A percentile compares a stretch with the other conserved stretches of the same genome.
Conservation (phyloP, 2,797 vertebrate species). For the Eleutherodactylus coqui region DNA sequence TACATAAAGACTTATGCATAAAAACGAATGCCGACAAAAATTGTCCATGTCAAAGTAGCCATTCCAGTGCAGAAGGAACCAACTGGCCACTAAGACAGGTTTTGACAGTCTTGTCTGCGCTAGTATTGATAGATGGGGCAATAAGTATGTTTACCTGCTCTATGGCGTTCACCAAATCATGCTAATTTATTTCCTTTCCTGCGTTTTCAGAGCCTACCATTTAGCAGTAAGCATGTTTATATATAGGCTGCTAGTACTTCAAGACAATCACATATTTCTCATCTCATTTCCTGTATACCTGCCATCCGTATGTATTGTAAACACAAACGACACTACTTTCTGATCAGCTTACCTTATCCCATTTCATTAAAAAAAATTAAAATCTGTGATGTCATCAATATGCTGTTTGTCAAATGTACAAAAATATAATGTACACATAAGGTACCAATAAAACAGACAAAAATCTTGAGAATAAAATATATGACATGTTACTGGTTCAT, state of each 20-base stretch:
- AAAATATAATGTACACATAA: slow-evolving; percentile 21
- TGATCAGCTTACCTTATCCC: not conserved
- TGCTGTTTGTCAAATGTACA: slow-evolving; percentile 2
- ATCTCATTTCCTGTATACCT: slow-evolving; percentile 41
- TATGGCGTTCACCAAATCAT: not conserved
- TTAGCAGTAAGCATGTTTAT: not conserved
- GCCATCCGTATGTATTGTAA: slow-evolving; percentile 27
- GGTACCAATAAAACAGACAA: not conserved
- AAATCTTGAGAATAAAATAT: not conserved
- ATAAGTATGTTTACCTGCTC: not conserved
- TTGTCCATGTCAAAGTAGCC: not conserved
- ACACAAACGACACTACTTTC: not conserved
- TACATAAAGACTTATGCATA: not conserved
- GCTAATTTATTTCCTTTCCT: not conserved
- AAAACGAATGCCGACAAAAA: not conserved
- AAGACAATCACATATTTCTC: slow-evolving; percentile 33
- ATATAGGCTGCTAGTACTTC: slow-evolving; percentile 24
- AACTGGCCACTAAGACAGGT: not conserved
- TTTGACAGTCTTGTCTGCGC: not conserved
- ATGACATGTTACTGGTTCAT: not conserved
- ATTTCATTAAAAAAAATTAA: slow-evolving; percentile 20
- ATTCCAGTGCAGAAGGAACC: not conserved
- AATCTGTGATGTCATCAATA: slow-evolving; percentile 33
- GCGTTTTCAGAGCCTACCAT: not conserved
- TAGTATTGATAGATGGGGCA: not conserved